Evolutionary conservation across 2,888 invertebrate species (phyloP), one percentile per base, ranked within the genome.

Genomic region (Leucoma salicis): DNA sequence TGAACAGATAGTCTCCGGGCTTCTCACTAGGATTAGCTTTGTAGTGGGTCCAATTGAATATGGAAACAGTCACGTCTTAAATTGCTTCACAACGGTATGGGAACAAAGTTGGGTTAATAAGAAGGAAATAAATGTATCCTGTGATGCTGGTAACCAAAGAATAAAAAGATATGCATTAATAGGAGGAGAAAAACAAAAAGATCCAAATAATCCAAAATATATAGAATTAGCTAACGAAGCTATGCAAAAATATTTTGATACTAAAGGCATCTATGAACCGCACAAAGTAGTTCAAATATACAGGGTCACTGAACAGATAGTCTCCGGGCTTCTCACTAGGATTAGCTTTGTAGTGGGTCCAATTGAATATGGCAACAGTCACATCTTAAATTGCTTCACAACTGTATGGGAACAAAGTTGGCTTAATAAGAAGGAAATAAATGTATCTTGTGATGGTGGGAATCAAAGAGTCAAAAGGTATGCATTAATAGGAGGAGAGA

Each of bases 401-500:
- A 21, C 58, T 27, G 42, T 73, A 24, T 70, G 49, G 55, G 66
- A 68, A 24, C 49, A 49, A 29, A 5, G 48, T 2, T 70, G 69
- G 72, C 10, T 46, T 65, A 35, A 66, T 2, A 49, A 44, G 11
- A 67, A 59, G 40, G 37, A 0, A 37, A 29, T 63, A 1, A 8
- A 46, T 18, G 58, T 14, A 2, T 11, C 0, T 32, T 31, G 3
- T 3, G 12, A 15, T 8, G 16, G 4, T 38, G 31, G 14, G 38
- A 38, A 10, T 10, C n/a, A 12, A 13, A 32, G 8, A 15, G 55
- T 24, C 31, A 13, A 12, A 39, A 15, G 16, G 14, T 5, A n/a
- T 12, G 5, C 14, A 31, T 6, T 11, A 21, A 0, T 4, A 1
- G 52, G 39, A n/a, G 1, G 1, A 33, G 39, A 1, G 39, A 15